Evolutionary conservation across 92 coral and sea anemone genomes (phyloP), one percentile per base, ranked within the genome.

Genomic region (Phymanthus crucifer): DNA sequence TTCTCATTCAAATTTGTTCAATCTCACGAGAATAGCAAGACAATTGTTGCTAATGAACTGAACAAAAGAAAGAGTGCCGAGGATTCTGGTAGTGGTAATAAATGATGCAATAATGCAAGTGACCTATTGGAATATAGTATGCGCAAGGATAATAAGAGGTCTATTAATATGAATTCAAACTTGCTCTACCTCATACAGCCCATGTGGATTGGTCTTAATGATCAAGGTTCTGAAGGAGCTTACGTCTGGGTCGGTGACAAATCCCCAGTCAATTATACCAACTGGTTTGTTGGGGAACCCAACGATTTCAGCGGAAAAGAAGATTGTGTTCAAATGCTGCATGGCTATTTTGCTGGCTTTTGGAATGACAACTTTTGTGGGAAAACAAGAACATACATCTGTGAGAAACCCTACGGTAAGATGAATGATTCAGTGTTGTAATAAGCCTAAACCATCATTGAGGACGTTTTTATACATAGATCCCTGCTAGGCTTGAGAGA

Each of bases 291-390:
- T 33, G 83, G 90, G 23, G 95, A 90, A 65, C 98, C 98, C 10
- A 95, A 90, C 76, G 91, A 89, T 32, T 72, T 4, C 70, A 89
- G 85, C 18, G 92, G 95, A 16, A 80, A 74, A 32, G 98, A 93
- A 66, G 94, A 92, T 66, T 95, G 98, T 68, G 78, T 93, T 3
- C 89, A 89, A 13, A 85, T 95, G 77, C 79, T 48, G 52, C 75
- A 75, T 17, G 95, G 94, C 19, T 46, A 17, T 14, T 66, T 57
- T 48, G 90, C 89, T 13, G 95, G 98, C 54, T 83, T 35, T 71
- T 95, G 98, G 98, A 95, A 95, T 89, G 95, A 95, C 65, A 84
- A 95, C 71, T 84, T 67, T 75, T 95, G 98, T 65, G 90, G 77
- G 70, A 66, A 84, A 34, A 83, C 81, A 48, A 80, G 84, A 43